Base-by-base conservation (phyloP, 2,797 vertebrate genomes). In the Dendrocincla fuliginosa region DNA sequence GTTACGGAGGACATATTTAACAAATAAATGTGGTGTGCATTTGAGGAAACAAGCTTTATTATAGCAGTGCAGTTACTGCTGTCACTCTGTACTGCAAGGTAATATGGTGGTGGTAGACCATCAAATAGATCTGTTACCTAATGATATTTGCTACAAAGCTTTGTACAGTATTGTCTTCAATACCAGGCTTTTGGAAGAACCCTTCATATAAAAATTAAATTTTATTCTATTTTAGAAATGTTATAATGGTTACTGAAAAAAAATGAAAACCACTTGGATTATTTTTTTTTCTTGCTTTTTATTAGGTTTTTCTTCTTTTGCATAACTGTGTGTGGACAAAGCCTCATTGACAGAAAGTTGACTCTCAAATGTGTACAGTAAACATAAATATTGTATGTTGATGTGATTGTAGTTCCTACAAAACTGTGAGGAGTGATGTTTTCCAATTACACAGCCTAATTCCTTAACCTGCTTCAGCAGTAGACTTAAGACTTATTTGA, bases 351-450 rank as follows among this genome's bases (percentile, higher is more conserved):
- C 17, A 75, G 44, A 64, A 74, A 55, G 65, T 32, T 50, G 14
- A n/a, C 44, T 33, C 24, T 71, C 28, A 16, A 28, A 55, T 2
- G 18, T n/a, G 32, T 37, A 7, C 22, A 69, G 20, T 44, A 64
- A 68, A 24, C n/a, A 44, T 47, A 42, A 84, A 18, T 22, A 12
- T 20, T 73, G 18, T 50, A 6, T 39, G 35, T 12, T 85, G 49
- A 16, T 35, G 20, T 57, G 52, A 22, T 13, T 53, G 14, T 53
- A 32, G 35, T 25, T 89, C 30, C 46, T 63, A 0, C 11, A 33
- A 30, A 27, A 9, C 50, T 32, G 2, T 1, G 9, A 56, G 12
- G 32, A 73, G 17, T 0, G 0, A 23, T 49, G 27, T 33, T 93
- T 86, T 49, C 39, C 37, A n/a, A 0, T 73, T 32, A 10, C 0